Conservation (phyloP, 2,113 vertebrate species). For the Paraplagusia blochii region DNA sequence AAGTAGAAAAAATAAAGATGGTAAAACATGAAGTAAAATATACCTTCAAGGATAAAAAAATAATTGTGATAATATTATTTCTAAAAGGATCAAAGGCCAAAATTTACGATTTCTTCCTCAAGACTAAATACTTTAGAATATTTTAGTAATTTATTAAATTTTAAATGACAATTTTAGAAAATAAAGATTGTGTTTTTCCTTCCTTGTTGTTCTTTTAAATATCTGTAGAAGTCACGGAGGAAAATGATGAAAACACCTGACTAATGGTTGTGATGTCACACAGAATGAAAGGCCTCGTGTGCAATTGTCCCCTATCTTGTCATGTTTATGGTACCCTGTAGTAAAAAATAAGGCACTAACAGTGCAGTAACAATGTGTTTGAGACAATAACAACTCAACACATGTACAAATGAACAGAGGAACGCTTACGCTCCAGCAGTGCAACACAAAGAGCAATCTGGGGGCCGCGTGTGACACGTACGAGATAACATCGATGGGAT, state of each 20-base stretch:
- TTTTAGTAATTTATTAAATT: no score
- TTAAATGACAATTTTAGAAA: no score
- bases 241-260: no score
- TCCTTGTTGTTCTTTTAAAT: no score
- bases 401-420: slow-evolving; percentile 11
- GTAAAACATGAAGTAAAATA: no score
- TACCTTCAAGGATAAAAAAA: no score
- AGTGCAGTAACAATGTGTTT: slow-evolving; percentile 6
- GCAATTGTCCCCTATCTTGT: slow-evolving; percentile 9
- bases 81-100: no score
- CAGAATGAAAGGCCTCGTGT: neutral
- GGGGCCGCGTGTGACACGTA: slow-evolving; percentile 46
- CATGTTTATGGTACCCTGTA: slow-evolving; percentile 26
- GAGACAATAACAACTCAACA: neutral
- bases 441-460: slow-evolving; percentile 28
- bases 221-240: no score
- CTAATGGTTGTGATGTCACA: slow-evolving; percentile 10
- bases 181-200: no score
- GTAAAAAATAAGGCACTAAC: slow-evolving; percentile 12
- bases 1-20: neutral
- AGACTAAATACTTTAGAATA: no score
- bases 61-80: no score
- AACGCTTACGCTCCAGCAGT: slow-evolving; percentile 3
- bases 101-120: no score
- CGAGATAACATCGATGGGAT: slow-evolving; percentile 57